Percentiles rank a stretch among this genome's conserved stretches.
Evolutionary conservation across 2,888 invertebrate species (phyloP).

Genomic region (Timema podura): DNA sequence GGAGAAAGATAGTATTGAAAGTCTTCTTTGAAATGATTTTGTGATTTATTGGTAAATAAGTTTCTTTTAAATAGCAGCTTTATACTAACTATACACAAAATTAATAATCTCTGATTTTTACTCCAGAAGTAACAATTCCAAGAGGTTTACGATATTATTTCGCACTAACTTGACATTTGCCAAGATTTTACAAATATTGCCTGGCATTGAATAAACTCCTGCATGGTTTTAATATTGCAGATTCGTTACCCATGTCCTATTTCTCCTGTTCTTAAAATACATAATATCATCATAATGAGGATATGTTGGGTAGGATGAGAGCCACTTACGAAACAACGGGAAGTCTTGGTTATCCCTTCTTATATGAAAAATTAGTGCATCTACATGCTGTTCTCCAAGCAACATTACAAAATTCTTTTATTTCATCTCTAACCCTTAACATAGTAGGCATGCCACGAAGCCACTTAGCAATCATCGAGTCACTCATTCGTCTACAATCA

Average conservation of each 20-base stretch:
- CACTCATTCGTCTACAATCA: neutral
- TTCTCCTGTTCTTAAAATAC: neutral
- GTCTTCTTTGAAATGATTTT: neutral
- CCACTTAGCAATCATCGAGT: slow-evolving; percentile 5
- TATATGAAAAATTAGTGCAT: neutral
- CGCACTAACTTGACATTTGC: neutral
- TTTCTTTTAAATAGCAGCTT: neutral
- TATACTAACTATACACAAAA: neutral
- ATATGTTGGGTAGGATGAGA: neutral
- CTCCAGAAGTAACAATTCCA: neutral
- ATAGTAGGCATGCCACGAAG: neutral
- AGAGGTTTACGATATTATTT: neutral
- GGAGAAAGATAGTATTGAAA: neutral
- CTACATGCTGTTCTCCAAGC: neutral
- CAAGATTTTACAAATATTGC: neutral
- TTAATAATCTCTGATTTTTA: neutral
- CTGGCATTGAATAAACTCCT: neutral
- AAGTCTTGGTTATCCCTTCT: too few relatives aligned
- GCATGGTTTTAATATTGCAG: neutral
- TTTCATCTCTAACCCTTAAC: neutral
- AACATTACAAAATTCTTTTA: neutral
- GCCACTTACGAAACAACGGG: neutral
- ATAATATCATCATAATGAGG: neutral
- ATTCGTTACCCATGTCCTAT: neutral
- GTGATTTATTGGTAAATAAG: neutral